These are phyloP conservation scores for Oryzias melastigma DNA, from an alignment of 2,113 vertebrate species.

Conservation along the genomic window DNA sequence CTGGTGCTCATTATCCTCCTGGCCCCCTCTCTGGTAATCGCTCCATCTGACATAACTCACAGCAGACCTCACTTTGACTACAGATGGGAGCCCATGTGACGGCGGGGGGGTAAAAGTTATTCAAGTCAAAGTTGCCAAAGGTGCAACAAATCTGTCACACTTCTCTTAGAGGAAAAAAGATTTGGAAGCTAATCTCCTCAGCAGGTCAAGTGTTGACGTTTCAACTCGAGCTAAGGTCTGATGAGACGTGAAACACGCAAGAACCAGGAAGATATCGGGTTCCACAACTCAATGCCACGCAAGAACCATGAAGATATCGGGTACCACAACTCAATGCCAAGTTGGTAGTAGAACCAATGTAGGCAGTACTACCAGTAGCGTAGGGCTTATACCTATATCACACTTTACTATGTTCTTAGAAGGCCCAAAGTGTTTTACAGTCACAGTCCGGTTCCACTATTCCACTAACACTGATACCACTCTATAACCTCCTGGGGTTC, in stretches of 20 bases:
- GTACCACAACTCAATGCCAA: too few relatives aligned
- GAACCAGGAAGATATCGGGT: conserved; percentile 40
- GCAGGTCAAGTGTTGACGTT: conserved; percentile 45
- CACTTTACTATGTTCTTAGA: too few relatives aligned
- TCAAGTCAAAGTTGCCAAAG: conserved; percentile 75
- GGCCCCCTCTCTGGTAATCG: conserved; percentile 84
- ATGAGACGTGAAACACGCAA: conserved; percentile 21
- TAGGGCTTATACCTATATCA: too few relatives aligned
- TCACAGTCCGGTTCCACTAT: too few relatives aligned
- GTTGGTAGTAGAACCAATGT: too few relatives aligned
- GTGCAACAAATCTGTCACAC: conserved; percentile 30
- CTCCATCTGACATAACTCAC: conserved; percentile 92
- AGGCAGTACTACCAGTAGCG: too few relatives aligned
- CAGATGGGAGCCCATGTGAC: conserved; percentile 69
- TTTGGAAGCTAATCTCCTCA: conserved; percentile 19
- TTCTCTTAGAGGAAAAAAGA: neutral
- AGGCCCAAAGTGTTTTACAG: too few relatives aligned
- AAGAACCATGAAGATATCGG: too few relatives aligned
- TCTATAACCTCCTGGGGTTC: too few relatives aligned
- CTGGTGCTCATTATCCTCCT: conserved; percentile 89
- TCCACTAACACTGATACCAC: too few relatives aligned
- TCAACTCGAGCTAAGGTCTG: conserved; percentile 33
- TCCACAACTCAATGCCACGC: conserved; percentile 12
- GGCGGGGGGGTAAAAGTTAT: conserved; percentile 66
- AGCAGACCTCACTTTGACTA: conserved; percentile 83